Evolutionary conservation across 2,113 vertebrate species (phyloP).

Genomic region (Hirundichthys speculiger): DNA sequence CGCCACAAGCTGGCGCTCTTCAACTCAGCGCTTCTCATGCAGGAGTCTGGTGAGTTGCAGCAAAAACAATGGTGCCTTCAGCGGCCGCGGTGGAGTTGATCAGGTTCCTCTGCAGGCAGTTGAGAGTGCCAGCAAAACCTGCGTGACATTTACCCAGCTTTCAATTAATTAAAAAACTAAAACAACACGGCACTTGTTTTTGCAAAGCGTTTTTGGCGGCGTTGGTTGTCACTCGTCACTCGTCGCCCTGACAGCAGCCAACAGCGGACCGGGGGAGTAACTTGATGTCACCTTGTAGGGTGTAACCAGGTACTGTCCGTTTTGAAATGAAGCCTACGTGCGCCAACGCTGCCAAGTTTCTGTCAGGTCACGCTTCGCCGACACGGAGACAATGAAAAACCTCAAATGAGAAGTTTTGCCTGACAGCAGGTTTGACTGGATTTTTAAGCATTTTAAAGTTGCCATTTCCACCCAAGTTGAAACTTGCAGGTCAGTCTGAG

Average conservation of each 20-base stretch:
- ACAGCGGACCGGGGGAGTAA: constrained; percentile 1
- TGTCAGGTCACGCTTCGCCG: constrained; percentile 11
- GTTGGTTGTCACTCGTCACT: not conserved
- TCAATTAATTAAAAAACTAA: not conserved
- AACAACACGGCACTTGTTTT: not conserved
- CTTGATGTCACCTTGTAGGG: constrained; percentile 35
- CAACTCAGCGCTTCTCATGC: constrained; percentile 97
- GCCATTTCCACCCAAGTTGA: not conserved
- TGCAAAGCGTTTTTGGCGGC: not conserved
- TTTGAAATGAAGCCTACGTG: constrained; percentile 1
- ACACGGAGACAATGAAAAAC: constrained; percentile 1
- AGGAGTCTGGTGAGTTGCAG: constrained; percentile 93
- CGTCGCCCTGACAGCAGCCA: fast-evolving
- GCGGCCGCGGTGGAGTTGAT: no score
- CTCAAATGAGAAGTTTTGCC: constrained; percentile 3
- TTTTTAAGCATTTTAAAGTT: not conserved
- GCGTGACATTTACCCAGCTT: not conserved
- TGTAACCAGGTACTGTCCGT: constrained; percentile 5
- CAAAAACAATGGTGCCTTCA: not conserved
- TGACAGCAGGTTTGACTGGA: constrained; percentile 23
- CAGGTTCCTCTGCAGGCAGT: no score
- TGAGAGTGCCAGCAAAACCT: no score
- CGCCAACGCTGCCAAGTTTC: constrained; percentile 29
- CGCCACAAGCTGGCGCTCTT: constrained; percentile 93
- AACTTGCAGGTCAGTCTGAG: not conserved